A percentile compares a stretch with the other conserved stretches of the same genome.
Evolutionary conservation across 2,888 invertebrate genomes (phyloP).

Genomic region (Rhagium mordax): DNA sequence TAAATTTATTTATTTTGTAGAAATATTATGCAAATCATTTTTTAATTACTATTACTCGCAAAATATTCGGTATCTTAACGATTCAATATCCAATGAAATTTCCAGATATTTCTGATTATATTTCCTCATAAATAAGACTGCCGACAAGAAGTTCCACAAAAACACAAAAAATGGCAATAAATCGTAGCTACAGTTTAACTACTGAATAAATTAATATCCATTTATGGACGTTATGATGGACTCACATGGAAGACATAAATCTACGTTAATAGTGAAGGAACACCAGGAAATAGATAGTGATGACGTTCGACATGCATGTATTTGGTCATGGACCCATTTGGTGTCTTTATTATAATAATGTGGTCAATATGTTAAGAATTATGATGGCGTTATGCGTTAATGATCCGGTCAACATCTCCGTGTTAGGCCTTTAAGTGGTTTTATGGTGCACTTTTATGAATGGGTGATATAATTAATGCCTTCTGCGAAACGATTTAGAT

Average conservation of each 20-base stretch:
- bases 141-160: neutral
- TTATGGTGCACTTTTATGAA: neutral
- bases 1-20: neutral
- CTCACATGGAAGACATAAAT: constrained; percentile 24
- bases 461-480: neutral
- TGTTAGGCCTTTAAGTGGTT: neutral
- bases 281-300: constrained; percentile 4
- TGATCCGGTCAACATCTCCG: neutral
- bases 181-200: neutral
- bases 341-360: constrained; percentile 10
- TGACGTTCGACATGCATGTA: constrained; percentile 6
- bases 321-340: constrained; percentile 9
- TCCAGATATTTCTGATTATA: neutral
- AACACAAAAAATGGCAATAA: neutral
- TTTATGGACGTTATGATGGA: neutral
- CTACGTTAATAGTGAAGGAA: constrained; percentile 6
- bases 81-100: neutral
- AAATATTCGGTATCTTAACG: neutral
- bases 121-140: neutral
- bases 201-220: constrained; percentile 1
- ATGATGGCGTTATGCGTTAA: neutral
- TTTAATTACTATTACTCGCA: neutral
- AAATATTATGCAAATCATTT: neutral
- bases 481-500: neutral
- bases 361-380: neutral